Evolutionary conservation across 2,888 invertebrate species (phyloP).

Genomic region (Portevinia maculata): DNA sequence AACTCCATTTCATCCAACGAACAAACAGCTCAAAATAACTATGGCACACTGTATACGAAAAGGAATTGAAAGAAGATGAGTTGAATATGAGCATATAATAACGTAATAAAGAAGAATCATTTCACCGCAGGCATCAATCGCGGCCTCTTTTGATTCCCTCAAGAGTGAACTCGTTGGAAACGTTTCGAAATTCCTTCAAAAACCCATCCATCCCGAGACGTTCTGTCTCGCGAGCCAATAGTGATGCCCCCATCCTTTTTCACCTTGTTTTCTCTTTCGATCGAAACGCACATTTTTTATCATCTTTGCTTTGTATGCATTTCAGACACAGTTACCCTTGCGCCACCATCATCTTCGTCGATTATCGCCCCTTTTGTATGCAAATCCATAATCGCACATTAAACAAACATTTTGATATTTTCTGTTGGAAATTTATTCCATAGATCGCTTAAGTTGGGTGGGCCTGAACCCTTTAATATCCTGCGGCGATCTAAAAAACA

Average conservation of each 20-base stretch:
- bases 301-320: constrained; percentile 14
- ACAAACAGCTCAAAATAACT: constrained; percentile 47
- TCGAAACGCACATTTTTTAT: constrained; percentile 38
- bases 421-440: constrained; percentile 38
- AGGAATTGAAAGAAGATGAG: constrained; percentile 43
- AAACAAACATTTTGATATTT: constrained; percentile 73
- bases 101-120: constrained; percentile 74
- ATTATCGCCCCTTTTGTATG: constrained; percentile 67
- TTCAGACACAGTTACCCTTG: constrained; percentile 25
- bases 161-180: constrained; percentile 16
- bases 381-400: constrained; percentile 72
- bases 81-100: constrained; percentile 68
- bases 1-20: constrained; percentile 2
- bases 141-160: constrained; percentile 65
- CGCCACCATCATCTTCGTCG: not conserved
- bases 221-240: constrained; percentile 47
- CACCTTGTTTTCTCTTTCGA: constrained; percentile 16
- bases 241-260: constrained; percentile 1
- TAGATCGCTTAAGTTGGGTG: constrained; percentile 50
- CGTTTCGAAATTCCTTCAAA: constrained; percentile 35
- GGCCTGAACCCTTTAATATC: constrained; percentile 61
- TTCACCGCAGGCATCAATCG: constrained; percentile 73
- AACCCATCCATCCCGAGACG: constrained; percentile 33
- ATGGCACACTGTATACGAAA: constrained; percentile 29
- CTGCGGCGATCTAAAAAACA: constrained; percentile 56